phyloP scores from a whole-genome alignment of 2,113 vertebrate species.

The Dunckerocampus dactyliophorus region DNA sequence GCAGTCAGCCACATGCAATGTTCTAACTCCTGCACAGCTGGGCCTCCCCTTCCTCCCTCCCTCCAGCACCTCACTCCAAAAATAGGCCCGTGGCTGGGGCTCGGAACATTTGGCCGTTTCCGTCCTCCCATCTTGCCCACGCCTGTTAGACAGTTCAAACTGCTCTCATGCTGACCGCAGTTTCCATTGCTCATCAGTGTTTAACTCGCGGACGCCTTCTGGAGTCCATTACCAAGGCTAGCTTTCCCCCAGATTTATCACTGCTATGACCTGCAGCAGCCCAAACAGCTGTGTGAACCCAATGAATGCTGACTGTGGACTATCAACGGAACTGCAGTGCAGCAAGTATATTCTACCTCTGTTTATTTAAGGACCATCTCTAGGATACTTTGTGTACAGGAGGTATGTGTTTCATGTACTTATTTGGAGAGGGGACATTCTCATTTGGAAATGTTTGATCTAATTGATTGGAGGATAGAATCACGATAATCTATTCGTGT shows the following conservation, averaged over 20 bases:
- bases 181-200: constrained; percentile 73
- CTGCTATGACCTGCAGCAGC: constrained; percentile 59
- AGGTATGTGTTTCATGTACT: constrained; percentile 7
- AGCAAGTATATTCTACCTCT: constrained; percentile 24
- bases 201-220: constrained; percentile 64
- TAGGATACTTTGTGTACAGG: constrained; percentile 14
- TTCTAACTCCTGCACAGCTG: constrained; percentile 39
- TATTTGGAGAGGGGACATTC: background rate
- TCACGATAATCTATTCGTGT: background rate
- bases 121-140: constrained; percentile 63
- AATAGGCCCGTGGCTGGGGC: constrained; percentile 66
- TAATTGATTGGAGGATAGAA: background rate
- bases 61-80: constrained; percentile 48
- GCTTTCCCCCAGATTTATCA: constrained; percentile 66
- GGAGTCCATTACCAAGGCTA: constrained; percentile 67
- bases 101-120: constrained; percentile 61
- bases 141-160: constrained; percentile 66
- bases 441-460: background rate
- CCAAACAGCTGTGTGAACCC: constrained; percentile 48
- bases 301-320: constrained; percentile 31
- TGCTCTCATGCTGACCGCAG: constrained; percentile 63
- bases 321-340: constrained; percentile 4
- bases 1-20: constrained; percentile 58
- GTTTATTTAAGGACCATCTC: constrained; percentile 38
- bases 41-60: constrained; percentile 24